A percentile compares a stretch with the other conserved stretches of the same genome.
phyloP scores from a whole-genome alignment of 2,888 invertebrate genomes.

The Pheosia tremula region DNA sequence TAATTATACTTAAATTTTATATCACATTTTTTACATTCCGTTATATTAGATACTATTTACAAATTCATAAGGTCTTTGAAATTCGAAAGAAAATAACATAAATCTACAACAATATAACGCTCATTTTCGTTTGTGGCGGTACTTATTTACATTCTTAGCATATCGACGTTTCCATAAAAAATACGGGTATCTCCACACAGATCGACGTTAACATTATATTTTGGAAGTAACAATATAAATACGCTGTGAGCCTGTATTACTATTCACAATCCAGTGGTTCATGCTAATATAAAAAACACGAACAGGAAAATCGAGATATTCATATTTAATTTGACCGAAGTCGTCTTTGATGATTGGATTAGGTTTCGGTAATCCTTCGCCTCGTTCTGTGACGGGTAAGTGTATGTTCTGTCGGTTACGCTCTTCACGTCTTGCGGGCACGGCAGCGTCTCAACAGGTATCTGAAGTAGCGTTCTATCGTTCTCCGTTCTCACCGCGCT shows the following conservation, averaged over 20 bases:
- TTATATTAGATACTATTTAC: constrained; percentile 38
- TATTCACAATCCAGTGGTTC: constrained; percentile 47
- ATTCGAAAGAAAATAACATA: constrained; percentile 22
- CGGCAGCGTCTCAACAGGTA: constrained; percentile 84
- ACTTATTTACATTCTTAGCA: constrained; percentile 39
- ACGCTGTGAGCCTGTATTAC: constrained; percentile 16
- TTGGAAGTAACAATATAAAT: constrained; percentile 33
- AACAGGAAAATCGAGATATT: constrained; percentile 42
- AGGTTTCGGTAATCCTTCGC: constrained; percentile 80
- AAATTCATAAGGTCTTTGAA: constrained; percentile 35
- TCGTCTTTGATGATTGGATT: constrained; percentile 59
- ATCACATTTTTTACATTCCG: constrained; percentile 57
- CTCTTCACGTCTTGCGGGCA: constrained; percentile 86
- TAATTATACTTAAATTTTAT: constrained; percentile 45
- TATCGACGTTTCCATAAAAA: constrained; percentile 31
- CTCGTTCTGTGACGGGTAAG: constrained; percentile 84
- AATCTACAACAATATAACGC: constrained; percentile 14
- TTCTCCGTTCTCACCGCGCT: constrained; percentile 68
- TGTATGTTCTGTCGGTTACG: constrained; percentile 83
- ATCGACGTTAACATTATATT: constrained; percentile 37
- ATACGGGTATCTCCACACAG: constrained; percentile 32
- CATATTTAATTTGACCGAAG: constrained; percentile 34
- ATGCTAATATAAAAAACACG: constrained; percentile 48
- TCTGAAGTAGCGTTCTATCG: constrained; percentile 79
- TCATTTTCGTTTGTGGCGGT: constrained; percentile 13